Conservation (phyloP, 2,888 invertebrate species). For the Leptinotarsa peninsularis region DNA sequence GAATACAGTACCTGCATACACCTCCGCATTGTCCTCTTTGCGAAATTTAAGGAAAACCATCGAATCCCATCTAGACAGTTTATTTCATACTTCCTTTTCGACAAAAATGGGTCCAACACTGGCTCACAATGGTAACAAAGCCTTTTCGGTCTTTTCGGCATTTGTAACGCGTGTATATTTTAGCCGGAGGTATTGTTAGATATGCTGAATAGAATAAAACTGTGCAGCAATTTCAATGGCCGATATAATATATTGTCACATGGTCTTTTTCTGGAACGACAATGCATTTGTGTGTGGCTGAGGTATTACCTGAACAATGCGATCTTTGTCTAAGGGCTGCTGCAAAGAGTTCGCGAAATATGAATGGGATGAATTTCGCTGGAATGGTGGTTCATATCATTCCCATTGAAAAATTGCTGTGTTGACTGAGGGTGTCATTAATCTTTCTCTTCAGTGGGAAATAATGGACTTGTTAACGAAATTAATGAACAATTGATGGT, state of each 20-base stretch:
- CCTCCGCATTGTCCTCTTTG: slow-evolving; percentile 55
- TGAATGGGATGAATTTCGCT: slow-evolving; percentile 22
- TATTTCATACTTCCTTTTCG: slow-evolving; percentile 65
- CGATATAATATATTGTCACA: slow-evolving; percentile 68
- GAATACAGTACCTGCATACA: slow-evolving; percentile 57
- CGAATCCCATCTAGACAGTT: slow-evolving; percentile 60
- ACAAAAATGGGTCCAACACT: slow-evolving; percentile 64
- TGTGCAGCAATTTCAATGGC: slow-evolving; percentile 65
- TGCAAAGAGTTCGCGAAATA: slow-evolving; percentile 30
- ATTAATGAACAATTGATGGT: background rate
- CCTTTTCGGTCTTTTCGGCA: slow-evolving; percentile 63
- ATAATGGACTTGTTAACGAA: slow-evolving; percentile 17
- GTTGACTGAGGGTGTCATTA: slow-evolving; percentile 31
- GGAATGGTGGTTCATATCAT: slow-evolving; percentile 31
- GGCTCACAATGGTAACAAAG: slow-evolving; percentile 63
- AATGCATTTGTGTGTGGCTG: slow-evolving; percentile 65
- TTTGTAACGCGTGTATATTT: slow-evolving; percentile 68
- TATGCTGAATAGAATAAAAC: slow-evolving; percentile 63
- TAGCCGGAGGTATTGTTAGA: slow-evolving; percentile 61
- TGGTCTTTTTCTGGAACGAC: slow-evolving; percentile 65
- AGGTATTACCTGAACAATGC: slow-evolving; percentile 48
- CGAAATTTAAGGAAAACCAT: slow-evolving; percentile 61
- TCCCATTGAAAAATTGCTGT: slow-evolving; percentile 32
- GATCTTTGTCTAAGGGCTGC: slow-evolving; percentile 32
- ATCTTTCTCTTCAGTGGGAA: slow-evolving; percentile 23